Evolutionary conservation across 2,113 vertebrate species (phyloP), one percentile per base, ranked within the genome.

Genomic region (Colossoma macropomum): DNA sequence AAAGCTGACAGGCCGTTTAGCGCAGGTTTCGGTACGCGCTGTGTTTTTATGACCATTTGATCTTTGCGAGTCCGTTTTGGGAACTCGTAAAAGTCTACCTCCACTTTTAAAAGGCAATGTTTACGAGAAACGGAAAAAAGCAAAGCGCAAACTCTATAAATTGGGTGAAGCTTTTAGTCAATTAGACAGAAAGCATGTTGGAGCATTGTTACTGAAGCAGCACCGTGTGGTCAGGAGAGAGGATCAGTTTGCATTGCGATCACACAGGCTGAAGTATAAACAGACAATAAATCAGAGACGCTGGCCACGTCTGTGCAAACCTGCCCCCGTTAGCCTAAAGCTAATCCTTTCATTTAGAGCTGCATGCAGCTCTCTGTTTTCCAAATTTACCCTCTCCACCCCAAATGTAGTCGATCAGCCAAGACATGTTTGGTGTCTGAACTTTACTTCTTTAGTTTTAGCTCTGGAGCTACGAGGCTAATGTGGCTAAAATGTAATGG

Each of bases 81-180:
- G 90, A 84, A 77, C 88, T 89, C 85, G 73, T 93, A 91, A 95
- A 95, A 92, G 86, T 87, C 88, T 83, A 52, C 11, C 88, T 89
- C 78, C 84, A 80, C 85, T 92, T 92, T 93, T 88, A 88, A 93
- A 91, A 88, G 89, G 75, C 86, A 66, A 32, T 19, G 89, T 91
- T 94, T 93, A 94, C 87, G 87, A 93, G 92, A 93, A 92, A 90
- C 86, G 89, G 92, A 92, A 93, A 69, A 93, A 83, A 90, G 88
- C 86, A 89, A 86, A 87, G 89, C 89, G 90, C 88, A 93, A 94
- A 92, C 90, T 94, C 91, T 89, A 94, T 93, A 95, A 93, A 94
- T 89, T 84, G 87, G 86, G 86, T 83, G 84, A 91, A 86, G 93
- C 92, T 95, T 94, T 94, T 93, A 93, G 90, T 91, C 91, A 91